A percentile compares a stretch with the other conserved stretches of the same genome.
Conservation (phyloP, 30 jellyfish, hydroid and myxozoan genomes). For the Aurelia aurita complex sp. Pacific region DNA sequence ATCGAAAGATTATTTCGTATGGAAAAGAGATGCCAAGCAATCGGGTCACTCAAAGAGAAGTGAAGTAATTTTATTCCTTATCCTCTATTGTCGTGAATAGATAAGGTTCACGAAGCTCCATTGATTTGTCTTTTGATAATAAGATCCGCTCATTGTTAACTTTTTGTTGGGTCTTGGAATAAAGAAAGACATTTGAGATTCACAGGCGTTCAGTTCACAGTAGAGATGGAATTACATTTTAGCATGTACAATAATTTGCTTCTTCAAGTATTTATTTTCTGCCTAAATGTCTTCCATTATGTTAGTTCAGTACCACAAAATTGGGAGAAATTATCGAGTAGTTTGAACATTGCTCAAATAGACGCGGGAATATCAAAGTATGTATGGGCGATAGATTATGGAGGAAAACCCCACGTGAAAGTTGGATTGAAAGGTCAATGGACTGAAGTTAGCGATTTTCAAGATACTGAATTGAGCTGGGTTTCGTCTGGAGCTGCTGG, state of each 20-base stretch:
- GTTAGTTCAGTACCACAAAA: slow-evolving; percentile 23
- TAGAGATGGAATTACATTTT: slow-evolving; percentile 32
- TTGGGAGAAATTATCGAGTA: slow-evolving; percentile 33
- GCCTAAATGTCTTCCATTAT: neutral
- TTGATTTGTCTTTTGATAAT: slow-evolving; percentile 31
- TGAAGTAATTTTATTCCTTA: slow-evolving; percentile 18
- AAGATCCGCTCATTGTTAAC: slow-evolving; percentile 15
- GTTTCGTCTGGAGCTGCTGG: slow-evolving; percentile 95
- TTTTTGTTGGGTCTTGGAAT: slow-evolving; percentile 15
- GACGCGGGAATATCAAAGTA: slow-evolving; percentile 67
- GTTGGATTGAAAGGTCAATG: slow-evolving; percentile 54
- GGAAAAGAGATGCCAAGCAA: slow-evolving; percentile 37
- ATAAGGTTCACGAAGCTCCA: slow-evolving; percentile 9
- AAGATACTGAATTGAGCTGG: slow-evolving; percentile 38
- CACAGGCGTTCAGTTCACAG: neutral
- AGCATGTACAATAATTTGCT: neutral
- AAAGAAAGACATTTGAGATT: slow-evolving; percentile 2
- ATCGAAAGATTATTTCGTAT: slow-evolving; percentile 33
- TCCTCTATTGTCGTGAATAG: neutral
- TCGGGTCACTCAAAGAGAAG: slow-evolving; percentile 33
- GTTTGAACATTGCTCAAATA: slow-evolving; percentile 36
- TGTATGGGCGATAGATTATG: slow-evolving; percentile 66
- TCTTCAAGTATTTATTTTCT: slow-evolving; percentile 1
- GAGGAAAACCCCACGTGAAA: slow-evolving; percentile 70
- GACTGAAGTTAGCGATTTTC: slow-evolving; percentile 36